A percentile compares a stretch with the other conserved stretches of the same genome.
These are phyloP conservation scores for Bovichtus variegatus DNA, from an alignment of 2,797 vertebrate genomes.

Conservation along the genomic window DNA sequence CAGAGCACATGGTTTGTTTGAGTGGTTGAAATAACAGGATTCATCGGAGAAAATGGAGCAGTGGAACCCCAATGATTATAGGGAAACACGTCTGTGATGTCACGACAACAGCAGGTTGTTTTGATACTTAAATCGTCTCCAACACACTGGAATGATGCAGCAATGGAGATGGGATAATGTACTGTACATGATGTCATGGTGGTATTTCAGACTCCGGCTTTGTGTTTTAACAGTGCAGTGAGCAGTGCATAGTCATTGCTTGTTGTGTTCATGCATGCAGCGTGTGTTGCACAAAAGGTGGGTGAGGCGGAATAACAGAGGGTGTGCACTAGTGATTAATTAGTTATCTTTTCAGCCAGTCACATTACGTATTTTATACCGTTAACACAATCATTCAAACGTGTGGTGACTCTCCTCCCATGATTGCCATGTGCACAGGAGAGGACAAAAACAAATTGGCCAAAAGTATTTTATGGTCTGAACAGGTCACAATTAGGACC, in stretches of 20 bases:
- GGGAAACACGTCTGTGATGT: constrained; percentile 68
- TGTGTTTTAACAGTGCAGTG: background rate
- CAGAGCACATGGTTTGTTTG: constrained; percentile 61
- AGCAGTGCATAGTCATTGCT: background rate
- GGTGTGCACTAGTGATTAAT: background rate
- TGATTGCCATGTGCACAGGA: background rate
- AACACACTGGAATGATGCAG: background rate
- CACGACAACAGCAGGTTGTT: constrained; percentile 33
- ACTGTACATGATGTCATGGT: background rate
- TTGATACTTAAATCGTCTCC: constrained; percentile 15
- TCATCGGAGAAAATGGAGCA: constrained; percentile 63
- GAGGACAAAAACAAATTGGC: background rate
- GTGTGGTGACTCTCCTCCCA: background rate
- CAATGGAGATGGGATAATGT: background rate
- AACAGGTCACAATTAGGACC: background rate
- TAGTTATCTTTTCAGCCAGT: background rate
- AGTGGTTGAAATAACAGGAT: constrained; percentile 80
- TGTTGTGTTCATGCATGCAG: background rate
- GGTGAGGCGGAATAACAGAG: background rate
- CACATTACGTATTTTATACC: background rate
- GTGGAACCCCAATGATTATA: constrained; percentile 69
- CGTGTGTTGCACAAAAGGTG: background rate
- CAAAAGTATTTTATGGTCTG: background rate
- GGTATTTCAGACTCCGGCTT: background rate
- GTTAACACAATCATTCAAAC: background rate